These are phyloP conservation scores for Cecropterus lyciades DNA, from an alignment of 1,140 invertebrate species.

Conservation along the genomic window DNA sequence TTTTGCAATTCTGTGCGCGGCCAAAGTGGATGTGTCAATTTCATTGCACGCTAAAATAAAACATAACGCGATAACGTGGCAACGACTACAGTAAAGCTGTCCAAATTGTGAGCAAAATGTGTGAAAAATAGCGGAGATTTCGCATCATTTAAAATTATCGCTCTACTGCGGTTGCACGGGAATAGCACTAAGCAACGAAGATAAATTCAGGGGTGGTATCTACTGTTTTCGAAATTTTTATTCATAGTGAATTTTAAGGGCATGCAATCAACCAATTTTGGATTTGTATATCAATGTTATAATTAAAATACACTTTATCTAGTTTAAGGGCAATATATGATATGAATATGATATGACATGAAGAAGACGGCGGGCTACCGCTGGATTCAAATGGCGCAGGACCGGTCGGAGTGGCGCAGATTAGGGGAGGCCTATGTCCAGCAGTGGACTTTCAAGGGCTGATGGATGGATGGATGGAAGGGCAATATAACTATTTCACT, in stretches of 20 bases:
- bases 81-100: conserved; percentile 28
- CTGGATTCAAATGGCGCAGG: no score
- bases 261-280: no score
- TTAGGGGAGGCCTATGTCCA: no score
- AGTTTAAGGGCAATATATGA: no score
- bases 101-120: conserved; percentile 38
- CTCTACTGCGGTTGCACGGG: conserved; percentile 44
- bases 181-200: conserved; percentile 52
- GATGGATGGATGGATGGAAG: no score
- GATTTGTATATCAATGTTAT: no score
- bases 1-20: conserved; percentile 27
- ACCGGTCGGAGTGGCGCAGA: no score
- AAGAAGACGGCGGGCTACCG: no score
- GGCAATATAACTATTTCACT: no score
- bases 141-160: conserved; percentile 51
- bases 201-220: conserved; percentile 51
- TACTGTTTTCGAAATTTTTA: background rate
- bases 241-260: conserved; percentile 4
- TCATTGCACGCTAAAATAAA: conserved; percentile 33
- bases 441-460: no score
- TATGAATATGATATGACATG: no score
- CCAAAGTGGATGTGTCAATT: conserved; percentile 35
- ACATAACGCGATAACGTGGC: conserved; percentile 34
- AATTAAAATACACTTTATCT: no score
- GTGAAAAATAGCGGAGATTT: conserved; percentile 47